Percentiles rank a stretch among this genome's conserved stretches.
Conservation (phyloP, 1,140 invertebrate genomes). For the Portunus trituberculatus region DNA sequence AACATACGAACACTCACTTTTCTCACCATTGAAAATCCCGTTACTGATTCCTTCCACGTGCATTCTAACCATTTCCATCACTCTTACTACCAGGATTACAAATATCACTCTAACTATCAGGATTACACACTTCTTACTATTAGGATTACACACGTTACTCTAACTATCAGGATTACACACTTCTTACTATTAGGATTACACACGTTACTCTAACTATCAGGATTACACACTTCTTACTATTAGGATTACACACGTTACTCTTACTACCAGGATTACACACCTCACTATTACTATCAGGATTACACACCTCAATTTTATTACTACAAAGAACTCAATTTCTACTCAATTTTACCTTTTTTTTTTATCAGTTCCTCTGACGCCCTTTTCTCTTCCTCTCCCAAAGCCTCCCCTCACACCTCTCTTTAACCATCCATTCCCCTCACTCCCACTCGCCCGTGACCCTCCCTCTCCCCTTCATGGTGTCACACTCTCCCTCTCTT, state of each 20-base stretch:
- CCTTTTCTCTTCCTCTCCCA: not conserved
- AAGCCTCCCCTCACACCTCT: not conserved
- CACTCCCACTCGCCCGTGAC: not conserved
- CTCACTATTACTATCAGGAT: not conserved
- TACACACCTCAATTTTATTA: not conserved
- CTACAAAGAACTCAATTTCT: not conserved
- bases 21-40: not conserved
- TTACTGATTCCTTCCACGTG: not conserved
- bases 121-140: not conserved
- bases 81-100: not conserved
- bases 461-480: not conserved
- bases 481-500: not conserved
- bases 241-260: not conserved
- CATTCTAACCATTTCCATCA: not conserved
- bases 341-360: not conserved
- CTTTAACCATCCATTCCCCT: not conserved
- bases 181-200: not conserved
- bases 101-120: no score
- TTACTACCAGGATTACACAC: not conserved
- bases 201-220: not conserved
- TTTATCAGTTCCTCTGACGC: not conserved
- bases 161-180: not conserved
- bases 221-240: not conserved
- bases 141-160: not conserved
- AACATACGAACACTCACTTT: not conserved